Base-by-base conservation (phyloP, 2,888 invertebrate species). In the Chrysina gloriosa region DNA sequence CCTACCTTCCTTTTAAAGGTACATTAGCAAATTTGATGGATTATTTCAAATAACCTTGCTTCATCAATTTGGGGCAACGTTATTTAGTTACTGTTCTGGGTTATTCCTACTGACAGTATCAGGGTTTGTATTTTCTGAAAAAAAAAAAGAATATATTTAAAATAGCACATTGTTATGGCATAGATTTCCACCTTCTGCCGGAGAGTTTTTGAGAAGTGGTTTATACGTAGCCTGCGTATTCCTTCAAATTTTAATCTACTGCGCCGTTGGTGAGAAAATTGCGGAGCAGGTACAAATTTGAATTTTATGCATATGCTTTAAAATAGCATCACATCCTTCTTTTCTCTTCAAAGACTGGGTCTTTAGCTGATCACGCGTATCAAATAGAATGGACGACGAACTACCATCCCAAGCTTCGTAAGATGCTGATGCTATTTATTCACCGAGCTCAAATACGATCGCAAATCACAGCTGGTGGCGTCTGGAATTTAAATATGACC, bases 241-340 rank as follows among this genome's bases (percentile, higher is more conserved):
- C 11, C 5, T 6, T 3, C 34, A 56, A 19, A 34, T 56, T 14
- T 1, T 56, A n/a, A 34, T 56, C n/a, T 56, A 34, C 11, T 29
- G 36, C 5, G 36, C 11, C n/a, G 21, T 36, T 36, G 56, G 56
- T 9, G 56, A 56, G 23, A 23, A 23, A 21, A 56, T 39, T 14
- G 56, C 36, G n/a, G 56, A 34, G 21, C 34, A 56, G 36, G 56
- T 56, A 36, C n/a, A n/a, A n/a, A n/a, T n/a, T n/a, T n/a, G n/a
- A n/a, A n/a, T n/a, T n/a, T n/a, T n/a, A n/a, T n/a, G n/a, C n/a
- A n/a, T n/a, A n/a, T n/a, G n/a, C n/a, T n/a, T n/a, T n/a, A n/a
- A n/a, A n/a, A n/a, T n/a, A 3, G 5, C 16, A 2, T 3, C 14
- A 42, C 42, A 14, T 4, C 4, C 29, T 16, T 27, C 23, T 9